phyloP scores from a whole-genome alignment of 2,888 invertebrate species.

The Mythimna vitellina region DNA sequence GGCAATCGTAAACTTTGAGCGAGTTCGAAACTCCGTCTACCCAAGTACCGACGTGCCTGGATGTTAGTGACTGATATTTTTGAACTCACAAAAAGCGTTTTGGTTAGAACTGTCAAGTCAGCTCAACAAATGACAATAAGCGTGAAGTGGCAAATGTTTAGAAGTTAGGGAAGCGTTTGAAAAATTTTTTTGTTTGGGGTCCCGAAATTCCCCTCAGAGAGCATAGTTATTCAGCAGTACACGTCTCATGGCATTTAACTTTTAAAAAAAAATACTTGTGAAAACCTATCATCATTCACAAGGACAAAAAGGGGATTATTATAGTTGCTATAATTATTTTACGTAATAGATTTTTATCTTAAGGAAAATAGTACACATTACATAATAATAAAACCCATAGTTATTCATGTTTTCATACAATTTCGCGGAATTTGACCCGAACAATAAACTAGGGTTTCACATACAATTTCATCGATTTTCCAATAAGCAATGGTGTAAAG shows the following conservation, averaged over 20 bases:
- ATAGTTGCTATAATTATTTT: slow-evolving; percentile 3
- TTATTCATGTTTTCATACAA: slow-evolving; percentile 19
- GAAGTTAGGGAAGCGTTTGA: slow-evolving; percentile 56
- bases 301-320: not conserved
- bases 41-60: slow-evolving; percentile 42
- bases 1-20: slow-evolving; percentile 74
- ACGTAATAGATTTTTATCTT: slow-evolving; percentile 4
- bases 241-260: not conserved
- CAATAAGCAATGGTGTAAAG: slow-evolving; percentile 78
- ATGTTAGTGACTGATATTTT: slow-evolving; percentile 47
- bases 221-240: slow-evolving; percentile 19
- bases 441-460: slow-evolving; percentile 62
- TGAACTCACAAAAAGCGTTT: slow-evolving; percentile 52
- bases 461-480: slow-evolving; percentile 74
- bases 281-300: not conserved
- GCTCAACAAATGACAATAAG: slow-evolving; percentile 80
- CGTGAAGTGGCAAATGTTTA: slow-evolving; percentile 79
- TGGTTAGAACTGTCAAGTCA: slow-evolving; percentile 78
- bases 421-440: slow-evolving; percentile 20
- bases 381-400: slow-evolving; percentile 1
- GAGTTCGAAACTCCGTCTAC: slow-evolving; percentile 50
- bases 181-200: slow-evolving; percentile 64
- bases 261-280: not conserved
- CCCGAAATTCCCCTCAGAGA: slow-evolving; percentile 46
- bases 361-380: not conserved